These are phyloP conservation scores for Thecophora atra DNA, from an alignment of 2,888 invertebrate species.

Conservation along the genomic window DNA sequence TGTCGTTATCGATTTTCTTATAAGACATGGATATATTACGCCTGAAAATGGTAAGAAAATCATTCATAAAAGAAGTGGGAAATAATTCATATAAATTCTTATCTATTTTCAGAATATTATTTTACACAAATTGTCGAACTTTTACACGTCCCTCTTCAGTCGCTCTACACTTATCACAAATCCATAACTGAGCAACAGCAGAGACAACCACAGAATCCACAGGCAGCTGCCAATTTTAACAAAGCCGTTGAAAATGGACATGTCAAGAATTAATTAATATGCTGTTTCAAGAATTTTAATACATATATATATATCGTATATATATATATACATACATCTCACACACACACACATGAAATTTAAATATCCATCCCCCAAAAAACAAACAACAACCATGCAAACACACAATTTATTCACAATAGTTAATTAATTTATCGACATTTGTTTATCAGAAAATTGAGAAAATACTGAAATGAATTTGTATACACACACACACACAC, in stretches of 20 bases:
- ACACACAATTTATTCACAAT: background rate
- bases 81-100: background rate
- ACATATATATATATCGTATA: background rate
- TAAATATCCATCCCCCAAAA: background rate
- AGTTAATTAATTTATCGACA: too few relatives aligned
- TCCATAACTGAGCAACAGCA: constrained; percentile 53
- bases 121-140: constrained; percentile 86
- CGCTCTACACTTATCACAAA: constrained; percentile 73
- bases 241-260: constrained; percentile 57
- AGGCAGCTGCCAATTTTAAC: constrained; percentile 35
- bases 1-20: constrained; percentile 89
- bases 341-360: background rate
- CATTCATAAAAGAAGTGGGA: background rate
- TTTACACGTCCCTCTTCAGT: constrained; percentile 87
- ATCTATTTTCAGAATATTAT: constrained; percentile 78
- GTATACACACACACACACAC: too few relatives aligned
- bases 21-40: constrained; percentile 88
- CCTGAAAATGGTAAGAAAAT: constrained; percentile 81
- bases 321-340: background rate
- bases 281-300: constrained; percentile 37
- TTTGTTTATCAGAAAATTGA: too few relatives aligned
- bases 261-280: constrained; percentile 45
- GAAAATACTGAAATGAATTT: too few relatives aligned
- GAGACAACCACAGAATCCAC: constrained; percentile 40
- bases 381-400: background rate